Base-by-base conservation (phyloP, 2,888 invertebrate genomes). In the Isoperla grammatica region DNA sequence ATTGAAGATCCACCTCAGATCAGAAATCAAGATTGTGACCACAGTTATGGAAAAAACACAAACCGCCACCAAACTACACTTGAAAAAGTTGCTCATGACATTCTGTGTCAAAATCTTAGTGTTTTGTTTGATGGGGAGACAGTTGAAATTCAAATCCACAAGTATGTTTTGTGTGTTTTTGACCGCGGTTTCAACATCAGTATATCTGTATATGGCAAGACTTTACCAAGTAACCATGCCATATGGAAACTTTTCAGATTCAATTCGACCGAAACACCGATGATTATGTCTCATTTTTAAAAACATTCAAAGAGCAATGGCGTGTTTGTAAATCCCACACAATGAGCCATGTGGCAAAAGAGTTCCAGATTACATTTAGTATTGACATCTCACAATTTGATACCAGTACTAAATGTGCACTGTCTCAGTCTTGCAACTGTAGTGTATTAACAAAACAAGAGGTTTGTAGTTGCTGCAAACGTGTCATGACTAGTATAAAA, bases 241-340 rank as follows among this genome's bases (percentile, higher is more conserved):
- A n/a, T 50, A 23, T 50, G 49, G 49, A 50, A 23, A 13, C 12
- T 8, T 35, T 15, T 29, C 49, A 23, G n/a, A 50, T 29, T 15
- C 15, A 22, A n/a, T 50, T 22, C 15, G 29, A 29, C 29, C 29
- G 13, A 15, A 4, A 50, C n/a, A 23, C 22, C 8, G 11, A 29
- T 6, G 29, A 50, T 13, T 50, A 20, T 13, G 5, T 23, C 2
- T 35, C 49, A 29, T 50, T 50, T 23, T 13, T 50, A 8, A 50
- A 50, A 15, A 29, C 22, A 23, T 50, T 50, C 9, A 29, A 29
- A 29, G 46, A 46, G 22, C 22, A 50, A 5, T 50, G 49, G 49
- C 4, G 29, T 15, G 35, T 50, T 13, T 50, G 49, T 13, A 23
- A 50, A 50, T 50, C 49, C 15, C 13, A 29, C 35, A 35, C 23